Evolutionary conservation across 2,888 invertebrate species (phyloP).

Genomic region (Ennomos erosarius): DNA sequence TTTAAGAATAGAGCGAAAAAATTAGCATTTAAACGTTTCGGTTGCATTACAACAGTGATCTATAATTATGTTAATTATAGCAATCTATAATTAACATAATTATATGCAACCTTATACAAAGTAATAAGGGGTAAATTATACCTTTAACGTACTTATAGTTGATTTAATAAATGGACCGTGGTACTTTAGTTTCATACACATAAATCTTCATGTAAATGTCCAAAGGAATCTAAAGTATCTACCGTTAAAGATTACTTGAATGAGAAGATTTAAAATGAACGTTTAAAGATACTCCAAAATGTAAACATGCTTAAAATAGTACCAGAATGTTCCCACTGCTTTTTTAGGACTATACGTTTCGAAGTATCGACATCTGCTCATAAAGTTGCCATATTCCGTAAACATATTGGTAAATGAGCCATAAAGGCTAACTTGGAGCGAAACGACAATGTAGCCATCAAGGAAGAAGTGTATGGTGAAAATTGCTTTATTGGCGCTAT

Average conservation of each 20-base stretch:
- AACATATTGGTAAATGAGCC: conserved; percentile 55
- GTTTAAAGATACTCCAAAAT: conserved; percentile 25
- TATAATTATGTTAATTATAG: too few species aligned
- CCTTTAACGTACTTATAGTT: too few species aligned
- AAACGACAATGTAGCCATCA: conserved; percentile 22
- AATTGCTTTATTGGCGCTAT: conserved; percentile 18
- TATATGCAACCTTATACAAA: too few species aligned
- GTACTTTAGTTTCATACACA: conserved; percentile 15
- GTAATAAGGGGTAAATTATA: too few species aligned
- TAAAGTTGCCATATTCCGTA: conserved; percentile 60
- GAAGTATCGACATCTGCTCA: conserved; percentile 59
- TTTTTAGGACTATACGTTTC: conserved; percentile 45
- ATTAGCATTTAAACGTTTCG: too few species aligned
- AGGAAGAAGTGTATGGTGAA: conserved; percentile 18
- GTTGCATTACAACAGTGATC: too few species aligned
- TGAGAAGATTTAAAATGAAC: conserved; percentile 26
- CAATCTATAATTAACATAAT: too few species aligned
- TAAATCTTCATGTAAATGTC: conserved; percentile 24
- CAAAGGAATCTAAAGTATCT: conserved; percentile 31
- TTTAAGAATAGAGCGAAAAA: too few species aligned
- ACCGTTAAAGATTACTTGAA: conserved; percentile 35
- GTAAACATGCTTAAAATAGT: conserved; percentile 37
- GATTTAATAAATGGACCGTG: neutral
- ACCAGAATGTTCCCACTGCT: conserved; percentile 21
- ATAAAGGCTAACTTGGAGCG: conserved; percentile 41